Base-by-base conservation (phyloP, 2,888 invertebrate genomes). In the Colostygia pectinataria region DNA sequence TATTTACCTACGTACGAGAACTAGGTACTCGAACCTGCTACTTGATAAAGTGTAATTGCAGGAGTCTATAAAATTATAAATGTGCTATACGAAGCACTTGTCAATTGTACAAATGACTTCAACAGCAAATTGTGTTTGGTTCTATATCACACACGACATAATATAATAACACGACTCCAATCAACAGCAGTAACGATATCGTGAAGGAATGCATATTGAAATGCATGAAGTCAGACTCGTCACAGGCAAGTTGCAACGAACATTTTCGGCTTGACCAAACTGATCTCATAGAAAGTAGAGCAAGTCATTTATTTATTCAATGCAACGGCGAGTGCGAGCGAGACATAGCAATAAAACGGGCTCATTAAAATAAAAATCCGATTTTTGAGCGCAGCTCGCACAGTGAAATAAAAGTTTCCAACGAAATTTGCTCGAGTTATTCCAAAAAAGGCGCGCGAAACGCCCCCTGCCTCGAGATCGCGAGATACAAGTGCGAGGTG, bases 301-400 rank as follows among this genome's bases (percentile, higher is more conserved):
- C 89, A 85, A 87, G 71, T 88, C 80, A 85, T 89, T 90, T 88
- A 89, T 86, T 88, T 89, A 89, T 87, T 88, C 87, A 84, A 81
- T 83, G 80, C 86, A 86, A 71, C 75, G 63, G 69, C 73, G 79
- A 72, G 84, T 82, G 83, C 74, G 86, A 85, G 84, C 71, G 87
- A 83, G 86, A 83, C 65, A 63, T 60, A 65, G 71, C 74, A 65
- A 76, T 79, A 72, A 81, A 86, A 86, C 86, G 75, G 79, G 83
- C 86, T 88, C 88, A 89, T 90, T 90, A 89, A 89, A 89, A 90
- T 88, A 88, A 89, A 89, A 89, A 83, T 80, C 76, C 67, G 80
- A 86, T 84, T 82, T 85, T 81, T 67, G 85, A 89, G 86, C 87
- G 83, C 85, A 86, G 74, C 78, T 76, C 80, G 79, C 80, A 77